phyloP scores from a whole-genome alignment of 2,113 vertebrate species.

The Trinectes maculatus region DNA sequence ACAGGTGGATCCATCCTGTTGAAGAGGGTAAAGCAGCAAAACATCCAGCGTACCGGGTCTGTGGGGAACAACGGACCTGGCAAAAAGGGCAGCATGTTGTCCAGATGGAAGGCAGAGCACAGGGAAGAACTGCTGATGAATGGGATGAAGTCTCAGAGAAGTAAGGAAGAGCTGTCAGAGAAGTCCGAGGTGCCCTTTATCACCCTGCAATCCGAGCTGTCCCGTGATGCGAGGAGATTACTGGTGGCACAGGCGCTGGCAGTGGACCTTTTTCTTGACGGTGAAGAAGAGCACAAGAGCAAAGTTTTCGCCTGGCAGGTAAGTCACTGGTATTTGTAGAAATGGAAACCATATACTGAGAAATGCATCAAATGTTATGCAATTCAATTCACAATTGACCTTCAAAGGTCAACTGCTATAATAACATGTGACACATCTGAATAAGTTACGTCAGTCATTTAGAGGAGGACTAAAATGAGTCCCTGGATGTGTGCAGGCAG shows the following conservation, averaged over 20 bases:
- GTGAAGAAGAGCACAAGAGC: constrained; percentile 82
- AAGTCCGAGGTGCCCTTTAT: constrained; percentile 81
- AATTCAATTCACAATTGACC: too few species aligned
- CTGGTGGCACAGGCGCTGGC: constrained; percentile 92
- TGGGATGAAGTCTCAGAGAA: neutral
- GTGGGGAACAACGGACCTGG: constrained; percentile 52
- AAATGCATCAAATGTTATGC: neutral
- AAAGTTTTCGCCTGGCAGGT: constrained; percentile 93
- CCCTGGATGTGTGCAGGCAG: constrained; percentile 79
- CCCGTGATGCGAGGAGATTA: constrained; percentile 83
- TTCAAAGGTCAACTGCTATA: too few species aligned
- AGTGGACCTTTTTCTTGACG: constrained; percentile 85
- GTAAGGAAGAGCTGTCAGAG: constrained; percentile 61
- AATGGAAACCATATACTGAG: neutral
- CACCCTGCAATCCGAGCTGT: constrained; percentile 86
- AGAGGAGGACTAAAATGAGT: neutral
- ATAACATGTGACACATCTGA: too few species aligned
- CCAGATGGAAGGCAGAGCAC: constrained; percentile 51
- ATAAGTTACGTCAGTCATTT: neutral
- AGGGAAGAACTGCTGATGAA: constrained; percentile 42
- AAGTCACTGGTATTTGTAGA: constrained; percentile 34
- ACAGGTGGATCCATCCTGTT: constrained; percentile 66
- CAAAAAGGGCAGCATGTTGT: constrained; percentile 50
- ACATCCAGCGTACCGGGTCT: constrained; percentile 82
- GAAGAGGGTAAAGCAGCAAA: constrained; percentile 68